Evolutionary conservation across 2,113 vertebrate species (phyloP), one percentile per base, ranked within the genome.

Genomic region (Nothobranchius furzeri): DNA sequence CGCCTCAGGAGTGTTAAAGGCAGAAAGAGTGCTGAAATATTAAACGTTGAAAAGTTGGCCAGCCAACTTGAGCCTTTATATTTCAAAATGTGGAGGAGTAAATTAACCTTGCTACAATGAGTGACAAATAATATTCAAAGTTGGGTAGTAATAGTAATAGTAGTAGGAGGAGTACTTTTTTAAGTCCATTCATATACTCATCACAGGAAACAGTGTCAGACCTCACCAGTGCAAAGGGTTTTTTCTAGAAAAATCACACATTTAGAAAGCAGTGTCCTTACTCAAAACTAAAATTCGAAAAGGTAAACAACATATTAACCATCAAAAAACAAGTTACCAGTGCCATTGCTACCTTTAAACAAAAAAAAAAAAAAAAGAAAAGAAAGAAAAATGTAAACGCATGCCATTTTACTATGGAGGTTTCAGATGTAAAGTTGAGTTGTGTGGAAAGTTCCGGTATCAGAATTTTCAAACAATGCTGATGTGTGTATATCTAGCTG

Each of bases 41-140:
- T 91, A 88, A 91, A 90, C 73, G 89, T 90, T 90, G 84, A 91
- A 91, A 85, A 92, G 92, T 93, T 93, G 92, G 92, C 92, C 92
- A 93, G 92, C 92, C 92, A 93, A 93, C 92, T 93, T 90, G 81
- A 92, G 84, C 88, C 90, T 87, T 64, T 86, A 87, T 86, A 85
- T 69, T 85, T 90, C 85, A 88, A 90, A 89, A 92, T 86, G 89
- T 90, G 82, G 87, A 91, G 80, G 80, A 90, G 90, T 90, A 90
- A 93, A 93, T 92, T 83, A 93, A 92, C 85, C 88, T 89, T 81
- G 89, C 90, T 90, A 91, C 88, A 81, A 85, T 91, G 88, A 79
- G 79, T 82, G 84, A 89, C 74, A 89, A 89, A 91, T 81, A 78
- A 87, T 88, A 87, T 55, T 89, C 86, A 88, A 85, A 89, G 82